phyloP scores from a whole-genome alignment of 2,797 vertebrate genomes.

The Melanotaenia maccullochi region DNA sequence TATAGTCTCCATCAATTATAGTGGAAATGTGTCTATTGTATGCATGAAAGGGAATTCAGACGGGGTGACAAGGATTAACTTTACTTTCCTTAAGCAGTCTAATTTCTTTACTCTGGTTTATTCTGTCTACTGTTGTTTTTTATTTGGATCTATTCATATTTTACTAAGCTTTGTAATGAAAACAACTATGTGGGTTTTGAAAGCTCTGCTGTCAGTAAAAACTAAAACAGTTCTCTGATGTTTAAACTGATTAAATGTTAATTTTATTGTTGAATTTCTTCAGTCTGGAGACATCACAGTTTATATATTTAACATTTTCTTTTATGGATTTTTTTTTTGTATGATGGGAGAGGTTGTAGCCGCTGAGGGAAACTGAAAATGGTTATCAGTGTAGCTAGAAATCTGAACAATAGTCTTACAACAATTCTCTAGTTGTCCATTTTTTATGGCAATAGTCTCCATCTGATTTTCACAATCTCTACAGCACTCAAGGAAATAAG shows the following conservation, averaged over 20 bases:
- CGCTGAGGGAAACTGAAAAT: slow-evolving; percentile 6
- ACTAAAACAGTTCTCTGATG: not conserved
- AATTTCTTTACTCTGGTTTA: not conserved
- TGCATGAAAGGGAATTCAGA: not conserved
- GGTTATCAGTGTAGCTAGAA: slow-evolving; percentile 29
- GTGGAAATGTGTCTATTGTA: slow-evolving; percentile 37
- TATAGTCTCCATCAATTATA: slow-evolving; percentile 58
- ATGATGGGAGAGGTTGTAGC: slow-evolving; percentile 10
- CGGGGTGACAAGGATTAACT: slow-evolving; percentile 4
- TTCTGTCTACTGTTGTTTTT: not conserved
- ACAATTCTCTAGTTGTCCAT: slow-evolving; percentile 39
- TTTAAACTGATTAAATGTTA: not conserved
- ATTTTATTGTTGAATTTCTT: not conserved
- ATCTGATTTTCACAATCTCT: slow-evolving; percentile 38
- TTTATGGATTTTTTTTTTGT: slow-evolving; percentile 10
- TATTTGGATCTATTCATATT: not conserved
- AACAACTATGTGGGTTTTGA: not conserved
- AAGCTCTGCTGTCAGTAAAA: not conserved
- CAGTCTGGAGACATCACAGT: not conserved
- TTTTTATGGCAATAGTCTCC: slow-evolving; percentile 27
- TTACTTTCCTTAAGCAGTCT: not conserved
- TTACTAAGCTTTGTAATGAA: not conserved
- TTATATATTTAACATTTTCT: not conserved
- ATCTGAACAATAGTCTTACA: slow-evolving; percentile 35
- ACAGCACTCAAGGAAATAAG: slow-evolving; percentile 37